Evolutionary conservation across 2,113 vertebrate species (phyloP).

Genomic region (Limnothrissa miodon): DNA sequence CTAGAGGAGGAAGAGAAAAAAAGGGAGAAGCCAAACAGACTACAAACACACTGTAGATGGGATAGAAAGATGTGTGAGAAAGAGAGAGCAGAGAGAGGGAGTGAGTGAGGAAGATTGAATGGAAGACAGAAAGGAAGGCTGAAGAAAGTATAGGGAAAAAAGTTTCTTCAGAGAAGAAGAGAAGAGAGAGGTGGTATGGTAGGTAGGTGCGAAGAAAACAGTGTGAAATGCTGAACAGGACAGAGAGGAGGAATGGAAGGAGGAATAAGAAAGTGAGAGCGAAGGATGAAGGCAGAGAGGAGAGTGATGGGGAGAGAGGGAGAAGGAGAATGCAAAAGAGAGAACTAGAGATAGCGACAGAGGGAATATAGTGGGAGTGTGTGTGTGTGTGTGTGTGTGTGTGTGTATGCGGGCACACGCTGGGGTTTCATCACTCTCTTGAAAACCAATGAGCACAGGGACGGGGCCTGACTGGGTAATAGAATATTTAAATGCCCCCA

Average conservation of each 20-base stretch:
- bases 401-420: neutral
- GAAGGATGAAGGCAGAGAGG: neutral
- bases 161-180: neutral
- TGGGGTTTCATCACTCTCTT: neutral
- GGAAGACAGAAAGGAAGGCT: neutral
- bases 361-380: neutral
- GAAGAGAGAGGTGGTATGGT: neutral
- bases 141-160: too few relatives aligned
- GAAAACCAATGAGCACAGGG: neutral
- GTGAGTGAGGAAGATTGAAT: neutral
- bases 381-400: neutral
- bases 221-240: too few relatives aligned
- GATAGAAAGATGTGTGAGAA: neutral
- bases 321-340: neutral
- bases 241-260: neutral
- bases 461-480: constrained; percentile 4
- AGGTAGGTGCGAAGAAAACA: too few relatives aligned
- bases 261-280: neutral
- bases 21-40: neutral
- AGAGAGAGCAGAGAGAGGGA: neutral
- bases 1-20: neutral
- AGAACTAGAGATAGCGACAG: neutral
- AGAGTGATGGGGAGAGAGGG: too few relatives aligned
- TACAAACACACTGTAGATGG: too few relatives aligned
- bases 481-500: constrained; percentile 26